Percentiles rank a stretch among this genome's conserved stretches.
Conservation (phyloP, 2,888 invertebrate species). For the Lasioglossum figueresi region DNA sequence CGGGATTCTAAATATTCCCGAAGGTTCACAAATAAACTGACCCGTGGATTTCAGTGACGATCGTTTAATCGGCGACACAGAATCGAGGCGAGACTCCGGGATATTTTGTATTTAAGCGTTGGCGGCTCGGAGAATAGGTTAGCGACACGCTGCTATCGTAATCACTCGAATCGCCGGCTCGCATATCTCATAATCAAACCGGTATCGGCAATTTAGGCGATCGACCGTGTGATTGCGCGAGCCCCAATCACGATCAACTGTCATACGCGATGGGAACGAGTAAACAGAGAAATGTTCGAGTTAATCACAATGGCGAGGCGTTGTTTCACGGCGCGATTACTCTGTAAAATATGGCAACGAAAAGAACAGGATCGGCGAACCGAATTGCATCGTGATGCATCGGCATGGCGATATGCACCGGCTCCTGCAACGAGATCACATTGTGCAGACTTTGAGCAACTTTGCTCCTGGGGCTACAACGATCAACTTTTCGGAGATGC, state of each 20-base stretch:
- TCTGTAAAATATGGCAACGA: constrained; percentile 31
- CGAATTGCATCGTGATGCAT: not conserved
- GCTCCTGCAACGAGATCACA: not conserved
- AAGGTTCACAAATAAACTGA: not conserved
- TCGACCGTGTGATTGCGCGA: constrained; percentile 50
- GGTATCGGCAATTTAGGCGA: constrained; percentile 54
- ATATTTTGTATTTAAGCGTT: not conserved
- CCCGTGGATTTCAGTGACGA: not conserved
- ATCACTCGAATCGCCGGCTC: constrained; percentile 46
- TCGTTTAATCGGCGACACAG: not conserved
- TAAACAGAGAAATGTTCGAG: constrained; percentile 55
- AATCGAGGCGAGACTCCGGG: not conserved
- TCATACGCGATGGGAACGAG: constrained; percentile 42
- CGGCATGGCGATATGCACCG: not conserved
- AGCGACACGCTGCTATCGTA: constrained; percentile 36
- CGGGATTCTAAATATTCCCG: not conserved
- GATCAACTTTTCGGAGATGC: not conserved
- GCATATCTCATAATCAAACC: constrained; percentile 58
- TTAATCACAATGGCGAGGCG: constrained; percentile 42
- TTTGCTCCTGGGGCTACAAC: not conserved
- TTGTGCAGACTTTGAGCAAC: not conserved
- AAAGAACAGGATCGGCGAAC: constrained; percentile 33
- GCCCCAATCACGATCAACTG: constrained; percentile 53
- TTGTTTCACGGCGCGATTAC: constrained; percentile 28
- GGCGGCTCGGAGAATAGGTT: constrained; percentile 9